Base-by-base conservation (phyloP, 37 sponge, comb jelly and placozoan species). In the Oopsacas minuta region DNA sequence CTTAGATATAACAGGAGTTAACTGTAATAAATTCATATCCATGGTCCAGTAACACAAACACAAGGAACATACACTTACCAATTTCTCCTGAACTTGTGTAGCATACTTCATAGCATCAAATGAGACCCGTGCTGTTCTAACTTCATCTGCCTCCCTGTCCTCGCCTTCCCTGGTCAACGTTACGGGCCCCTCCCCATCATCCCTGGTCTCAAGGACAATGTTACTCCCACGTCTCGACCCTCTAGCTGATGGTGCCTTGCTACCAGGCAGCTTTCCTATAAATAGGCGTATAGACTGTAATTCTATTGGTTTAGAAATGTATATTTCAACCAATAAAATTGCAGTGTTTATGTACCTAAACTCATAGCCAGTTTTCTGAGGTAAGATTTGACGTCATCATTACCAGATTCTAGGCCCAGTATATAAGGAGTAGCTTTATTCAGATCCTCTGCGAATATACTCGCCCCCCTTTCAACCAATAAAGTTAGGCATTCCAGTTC, bases 41-140 rank as follows among this genome's bases (percentile, higher is more conserved):
- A n/a, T n/a, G n/a, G n/a, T n/a, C 49, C 8, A 42, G 15, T 15
- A 42, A 42, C 49, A 42, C 8, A 8, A 42, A 42, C 49, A 42
- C 8, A 8, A 61, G 1, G 5, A 61, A 61, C 75, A 32, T 20
- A 61, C 75, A 10, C 32, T 25, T 12, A 7, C 75, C 22, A 61
- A 5, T 61, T 34, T 61, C 28, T n/a, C 75, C 30, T 61, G 32
- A 32, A 61, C 75, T 61, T 12, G 7, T 7, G 75, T 61, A n/a
- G 75, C 75, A 61, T 61, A 61, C 30, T 61, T 61, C 75, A 61
- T n/a, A 25, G 20, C 75, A 61, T 61, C 75, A 34, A 61, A 61
- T 10, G 75, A 61, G 7, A 61, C 28, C 30, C 75, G 7, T 5
- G 75, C 20, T 20, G 20, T 61, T 34, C 28, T 61, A 10, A 3